phyloP scores from a whole-genome alignment of 2,113 vertebrate genomes.

The Alosa alosa region DNA sequence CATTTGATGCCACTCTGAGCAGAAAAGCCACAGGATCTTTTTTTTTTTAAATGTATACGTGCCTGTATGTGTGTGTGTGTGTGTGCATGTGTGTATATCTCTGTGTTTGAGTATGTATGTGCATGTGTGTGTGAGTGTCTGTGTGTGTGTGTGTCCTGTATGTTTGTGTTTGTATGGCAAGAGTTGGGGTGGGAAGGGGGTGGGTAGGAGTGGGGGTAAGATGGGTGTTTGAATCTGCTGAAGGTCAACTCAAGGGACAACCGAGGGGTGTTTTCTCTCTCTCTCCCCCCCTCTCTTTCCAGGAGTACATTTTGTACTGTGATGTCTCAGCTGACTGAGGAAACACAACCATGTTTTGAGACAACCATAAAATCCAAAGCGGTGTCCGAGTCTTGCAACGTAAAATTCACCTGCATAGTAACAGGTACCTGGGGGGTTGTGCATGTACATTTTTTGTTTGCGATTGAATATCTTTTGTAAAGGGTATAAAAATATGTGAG shows the following conservation, averaged over 20 bases:
- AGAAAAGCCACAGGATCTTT: neutral
- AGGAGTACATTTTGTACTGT: conserved; percentile 97
- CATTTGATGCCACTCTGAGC: neutral
- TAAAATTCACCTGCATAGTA: conserved; percentile 91
- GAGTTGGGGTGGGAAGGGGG: neutral
- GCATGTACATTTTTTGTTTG: neutral
- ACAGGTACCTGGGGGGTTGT: conserved; percentile 80
- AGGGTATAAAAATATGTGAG: neutral
- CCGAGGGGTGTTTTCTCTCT: neutral
- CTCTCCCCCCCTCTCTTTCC: conserved; percentile 56
- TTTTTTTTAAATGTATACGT: neutral
- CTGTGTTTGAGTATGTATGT: neutral
- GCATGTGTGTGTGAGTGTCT: neutral
- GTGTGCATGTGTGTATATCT: neutral
- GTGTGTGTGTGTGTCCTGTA: neutral
- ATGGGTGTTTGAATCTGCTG: neutral
- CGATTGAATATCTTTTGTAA: neutral
- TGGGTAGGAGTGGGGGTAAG: neutral
- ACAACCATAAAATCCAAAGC: conserved; percentile 90
- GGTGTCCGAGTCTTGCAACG: conserved; percentile 89
- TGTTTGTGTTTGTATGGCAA: neutral
- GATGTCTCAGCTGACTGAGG: conserved; percentile 95
- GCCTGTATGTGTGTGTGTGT: neutral
- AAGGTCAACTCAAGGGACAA: conserved; percentile 20
- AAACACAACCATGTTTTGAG: conserved; percentile 92